A percentile compares a stretch with the other conserved stretches of the same genome.
Evolutionary conservation across 2,113 vertebrate genomes (phyloP).

Genomic region (Anoplopoma fimbria): DNA sequence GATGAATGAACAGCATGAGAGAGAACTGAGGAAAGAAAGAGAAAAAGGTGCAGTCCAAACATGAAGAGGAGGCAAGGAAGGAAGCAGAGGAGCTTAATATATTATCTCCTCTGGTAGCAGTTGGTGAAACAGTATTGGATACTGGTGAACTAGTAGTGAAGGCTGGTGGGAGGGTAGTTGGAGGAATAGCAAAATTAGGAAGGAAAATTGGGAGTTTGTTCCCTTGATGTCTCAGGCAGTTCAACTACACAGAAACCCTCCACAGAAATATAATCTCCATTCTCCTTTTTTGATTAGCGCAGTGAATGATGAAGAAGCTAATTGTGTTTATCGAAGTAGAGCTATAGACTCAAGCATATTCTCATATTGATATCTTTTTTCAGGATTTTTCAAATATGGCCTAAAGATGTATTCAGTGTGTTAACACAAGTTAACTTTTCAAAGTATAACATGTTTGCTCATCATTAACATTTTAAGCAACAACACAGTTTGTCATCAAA

Average conservation of each 20-base stretch:
- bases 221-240: background rate
- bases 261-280: background rate
- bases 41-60: background rate
- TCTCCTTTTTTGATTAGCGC: background rate
- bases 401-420: too few relatives aligned
- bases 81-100: background rate
- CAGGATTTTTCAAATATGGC: background rate
- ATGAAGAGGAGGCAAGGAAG: background rate
- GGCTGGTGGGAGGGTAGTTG: rapidly evolving
- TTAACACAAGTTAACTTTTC: too few relatives aligned
- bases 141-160: background rate
- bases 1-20: background rate
- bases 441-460: too few relatives aligned
- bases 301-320: background rate
- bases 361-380: background rate
- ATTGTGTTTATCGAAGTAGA: background rate
- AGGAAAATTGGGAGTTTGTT: background rate
- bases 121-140: background rate
- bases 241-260: background rate
- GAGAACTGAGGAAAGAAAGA: background rate
- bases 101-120: background rate
- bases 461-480: too few relatives aligned
- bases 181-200: rapidly evolving
- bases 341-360: background rate
- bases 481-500: background rate